These are phyloP conservation scores for Anarrhichthys ocellatus DNA, from an alignment of 2,113 vertebrate genomes.

Conservation along the genomic window DNA sequence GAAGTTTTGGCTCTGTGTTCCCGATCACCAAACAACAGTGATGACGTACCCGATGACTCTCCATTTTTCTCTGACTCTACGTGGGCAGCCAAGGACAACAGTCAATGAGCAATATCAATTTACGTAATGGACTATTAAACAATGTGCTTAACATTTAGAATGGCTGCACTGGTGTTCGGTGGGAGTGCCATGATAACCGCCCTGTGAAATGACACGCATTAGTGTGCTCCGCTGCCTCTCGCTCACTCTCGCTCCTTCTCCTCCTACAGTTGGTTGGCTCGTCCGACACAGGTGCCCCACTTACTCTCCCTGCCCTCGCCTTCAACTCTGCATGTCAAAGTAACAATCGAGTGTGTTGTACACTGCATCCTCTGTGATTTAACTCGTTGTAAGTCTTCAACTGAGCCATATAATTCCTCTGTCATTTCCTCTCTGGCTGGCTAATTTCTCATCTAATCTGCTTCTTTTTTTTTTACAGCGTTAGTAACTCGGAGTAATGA, in stretches of 20 bases:
- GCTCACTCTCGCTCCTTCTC: constrained; percentile 26
- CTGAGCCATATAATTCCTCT: constrained; percentile 2
- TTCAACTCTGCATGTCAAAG: constrained; percentile 11
- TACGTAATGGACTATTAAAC: constrained; percentile 78
- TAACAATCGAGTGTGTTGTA: constrained; percentile 18
- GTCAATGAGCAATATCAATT: constrained; percentile 79
- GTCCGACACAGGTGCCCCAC: constrained; percentile 29
- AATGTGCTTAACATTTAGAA: constrained; percentile 71
- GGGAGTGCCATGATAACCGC: constrained; percentile 47
- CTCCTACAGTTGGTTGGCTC: constrained; percentile 28
- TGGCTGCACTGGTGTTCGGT: constrained; percentile 49
- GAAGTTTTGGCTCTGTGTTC: constrained; percentile 29
- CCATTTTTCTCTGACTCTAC: constrained; percentile 35
- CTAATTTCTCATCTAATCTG: neutral
- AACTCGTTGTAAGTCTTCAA: neutral
- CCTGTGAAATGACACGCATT: constrained; percentile 53
- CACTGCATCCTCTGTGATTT: constrained; percentile 1
- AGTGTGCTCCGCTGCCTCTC: constrained; percentile 38
- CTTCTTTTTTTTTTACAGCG: neutral
- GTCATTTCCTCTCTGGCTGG: constrained; percentile 8
- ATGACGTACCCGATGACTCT: constrained; percentile 31
- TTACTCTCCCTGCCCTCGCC: neutral
- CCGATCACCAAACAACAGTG: constrained; percentile 35
- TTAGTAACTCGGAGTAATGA: constrained; percentile 2
- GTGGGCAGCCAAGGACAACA: constrained; percentile 74